Evolutionary conservation across 2,797 vertebrate species (phyloP).

Genomic region (Enteromius treurensis): DNA sequence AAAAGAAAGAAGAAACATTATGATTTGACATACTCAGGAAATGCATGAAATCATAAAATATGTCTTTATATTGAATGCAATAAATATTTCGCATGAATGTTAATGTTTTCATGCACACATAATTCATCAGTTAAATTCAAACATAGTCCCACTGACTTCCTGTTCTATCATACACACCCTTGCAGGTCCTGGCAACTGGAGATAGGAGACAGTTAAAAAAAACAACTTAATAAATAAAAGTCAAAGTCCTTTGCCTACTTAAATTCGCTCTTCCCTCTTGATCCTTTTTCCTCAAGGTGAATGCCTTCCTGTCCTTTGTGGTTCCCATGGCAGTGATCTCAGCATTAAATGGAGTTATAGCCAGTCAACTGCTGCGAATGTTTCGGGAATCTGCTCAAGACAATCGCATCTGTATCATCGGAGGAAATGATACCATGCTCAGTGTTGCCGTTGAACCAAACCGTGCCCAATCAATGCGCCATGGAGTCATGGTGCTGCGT

Average conservation of each 20-base stretch:
- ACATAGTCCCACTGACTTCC: not conserved
- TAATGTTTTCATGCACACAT: not conserved
- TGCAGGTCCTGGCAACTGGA: not conserved
- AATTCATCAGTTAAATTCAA: not conserved
- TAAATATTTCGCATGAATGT: not conserved
- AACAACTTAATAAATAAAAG: not conserved
- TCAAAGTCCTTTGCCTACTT: not conserved
- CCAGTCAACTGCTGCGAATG: constrained; percentile 94
- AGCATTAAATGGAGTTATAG: constrained; percentile 89
- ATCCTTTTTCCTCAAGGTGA: constrained; percentile 77
- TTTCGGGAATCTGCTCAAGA: constrained; percentile 90
- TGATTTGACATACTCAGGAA: not conserved
- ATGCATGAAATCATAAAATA: not conserved
- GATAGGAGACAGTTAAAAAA: not conserved
- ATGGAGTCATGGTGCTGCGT: constrained; percentile 91
- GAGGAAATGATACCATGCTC: constrained; percentile 83
- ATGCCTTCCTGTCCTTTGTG: constrained; percentile 91
- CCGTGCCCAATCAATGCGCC: constrained; percentile 89
- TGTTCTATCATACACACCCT: constrained; percentile 3
- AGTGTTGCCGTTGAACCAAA: constrained; percentile 88
- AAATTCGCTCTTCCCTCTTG: not conserved
- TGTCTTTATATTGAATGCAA: not conserved
- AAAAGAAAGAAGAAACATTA: not conserved
- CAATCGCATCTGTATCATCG: constrained; percentile 82
- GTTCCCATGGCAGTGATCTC: constrained; percentile 93